Percentiles rank a stretch among this genome's conserved stretches.
phyloP scores from a whole-genome alignment of 2,888 invertebrate genomes.

The Synanthedon tipuliformis region DNA sequence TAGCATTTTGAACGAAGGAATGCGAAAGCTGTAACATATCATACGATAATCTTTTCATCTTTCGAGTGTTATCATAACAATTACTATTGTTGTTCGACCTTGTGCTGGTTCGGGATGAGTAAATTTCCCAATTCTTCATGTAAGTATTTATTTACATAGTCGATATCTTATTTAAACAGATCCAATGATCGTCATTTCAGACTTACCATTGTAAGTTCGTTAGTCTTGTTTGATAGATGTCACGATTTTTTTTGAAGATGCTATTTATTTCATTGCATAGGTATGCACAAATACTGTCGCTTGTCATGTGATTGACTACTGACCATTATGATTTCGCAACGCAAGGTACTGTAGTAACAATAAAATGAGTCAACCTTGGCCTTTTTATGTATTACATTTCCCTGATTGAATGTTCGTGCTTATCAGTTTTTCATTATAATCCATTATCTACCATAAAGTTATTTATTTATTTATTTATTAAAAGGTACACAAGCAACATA shows the following conservation, averaged over 20 bases:
- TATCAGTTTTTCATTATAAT: neutral
- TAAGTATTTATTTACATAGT: slow-evolving; percentile 33
- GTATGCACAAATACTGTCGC: slow-evolving; percentile 13
- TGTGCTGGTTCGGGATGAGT: slow-evolving; percentile 33
- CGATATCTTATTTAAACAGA: slow-evolving; percentile 34
- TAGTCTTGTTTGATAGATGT: slow-evolving; percentile 32
- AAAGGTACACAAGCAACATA: too few species aligned
- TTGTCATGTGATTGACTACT: slow-evolving; percentile 18
- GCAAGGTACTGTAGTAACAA: neutral
- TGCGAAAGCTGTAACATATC: slow-evolving; percentile 1
- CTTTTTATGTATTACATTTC: slow-evolving; percentile 15
- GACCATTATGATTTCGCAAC: slow-evolving; percentile 17
- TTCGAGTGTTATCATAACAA: slow-evolving; percentile 41
- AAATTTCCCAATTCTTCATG: slow-evolving; percentile 25
- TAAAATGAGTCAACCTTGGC: slow-evolving; percentile 8
- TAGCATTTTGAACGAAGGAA: slow-evolving; percentile 5
- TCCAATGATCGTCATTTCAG: slow-evolving; percentile 26
- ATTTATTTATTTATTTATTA: too few species aligned
- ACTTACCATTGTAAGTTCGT: slow-evolving; percentile 41
- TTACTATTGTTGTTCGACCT: slow-evolving; percentile 48
- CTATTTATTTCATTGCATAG: slow-evolving; percentile 28
- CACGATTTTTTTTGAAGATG: slow-evolving; percentile 33
- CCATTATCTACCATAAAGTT: neutral
- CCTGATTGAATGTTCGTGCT: neutral
- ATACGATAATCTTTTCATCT: slow-evolving; percentile 23